Evolutionary conservation across 2,888 invertebrate species (phyloP), one percentile per base, ranked within the genome.

Genomic region (Aleiodes testaceus): DNA sequence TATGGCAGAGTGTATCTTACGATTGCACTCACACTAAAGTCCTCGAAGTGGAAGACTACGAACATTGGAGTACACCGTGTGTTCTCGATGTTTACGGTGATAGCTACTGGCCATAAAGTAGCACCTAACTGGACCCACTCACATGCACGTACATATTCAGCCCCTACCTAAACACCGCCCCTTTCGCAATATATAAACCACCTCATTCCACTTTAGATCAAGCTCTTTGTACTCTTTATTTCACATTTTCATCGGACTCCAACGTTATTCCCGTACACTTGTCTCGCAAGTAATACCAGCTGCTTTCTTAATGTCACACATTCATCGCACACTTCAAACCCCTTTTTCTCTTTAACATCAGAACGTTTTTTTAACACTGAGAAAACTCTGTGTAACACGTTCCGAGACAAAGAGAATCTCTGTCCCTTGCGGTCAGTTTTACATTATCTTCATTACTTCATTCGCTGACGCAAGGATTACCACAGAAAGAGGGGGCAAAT

Each of bases 41-140:
- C 64, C 47, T 50, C 59, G 66, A 70, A 69, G 69, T 70, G 69
- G 20, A 55, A 55, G 47, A 26, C 49, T 26, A 49, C 12, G 47
- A 63, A 70, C 50, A 55, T 69, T 66, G 55, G 16, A 69, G 72
- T 66, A 69, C 67, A 73, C 77, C 74, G 77, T 80, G 79, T 76
- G 78, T 75, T 78, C 74, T 75, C 78, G 75, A 76, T 81, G 80
- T 81, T 81, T 81, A 81, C 77, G 80, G 77, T 74, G 76, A 79
- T 80, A 78, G 78, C 79, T 78, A 80, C 79, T 80, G 81, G 79
- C 77, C 81, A 78, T 81, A 80, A 81, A 81, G 76, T 81, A 81
- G 79, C 81, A 80, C 81, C 81, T 81, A 81, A 80, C 81, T 78
- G 79, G 79, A 78, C 79, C 76, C 75, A 74, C 77, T 74, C 75